These are phyloP conservation scores for Patagioenas fasciata DNA, from an alignment of 2,113 vertebrate species.

Conservation along the genomic window DNA sequence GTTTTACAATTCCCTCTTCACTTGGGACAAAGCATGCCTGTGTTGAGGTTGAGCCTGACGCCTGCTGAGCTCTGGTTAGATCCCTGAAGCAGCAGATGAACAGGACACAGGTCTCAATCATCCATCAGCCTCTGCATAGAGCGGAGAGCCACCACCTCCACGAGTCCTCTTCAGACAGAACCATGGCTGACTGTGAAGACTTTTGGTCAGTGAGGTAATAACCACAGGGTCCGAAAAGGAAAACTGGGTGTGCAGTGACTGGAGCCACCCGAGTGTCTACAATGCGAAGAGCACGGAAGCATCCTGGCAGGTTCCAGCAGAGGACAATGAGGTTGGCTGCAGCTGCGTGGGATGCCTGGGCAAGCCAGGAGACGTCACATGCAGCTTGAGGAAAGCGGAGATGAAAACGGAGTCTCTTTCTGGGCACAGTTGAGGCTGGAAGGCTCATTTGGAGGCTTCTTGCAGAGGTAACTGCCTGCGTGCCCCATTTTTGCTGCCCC, in stretches of 20 bases:
- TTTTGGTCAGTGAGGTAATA: constrained; percentile 42
- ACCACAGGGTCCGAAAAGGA: neutral
- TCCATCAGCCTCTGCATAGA: neutral
- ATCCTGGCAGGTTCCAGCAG: neutral
- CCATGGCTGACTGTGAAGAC: neutral
- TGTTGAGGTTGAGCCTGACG: neutral
- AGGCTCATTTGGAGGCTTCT: neutral
- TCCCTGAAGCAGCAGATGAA: neutral
- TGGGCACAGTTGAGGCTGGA: neutral
- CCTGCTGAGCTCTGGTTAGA: neutral
- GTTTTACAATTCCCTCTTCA: neutral
- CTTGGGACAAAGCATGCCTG: rapidly evolving
- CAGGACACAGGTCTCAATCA: neutral
- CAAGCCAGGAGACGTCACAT: neutral
- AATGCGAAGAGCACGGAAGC: neutral
- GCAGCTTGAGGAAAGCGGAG: neutral
- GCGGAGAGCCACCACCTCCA: neutral
- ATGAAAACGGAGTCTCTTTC: neutral
- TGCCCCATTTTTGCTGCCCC: neutral
- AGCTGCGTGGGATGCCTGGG: neutral
- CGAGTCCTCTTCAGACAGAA: neutral
- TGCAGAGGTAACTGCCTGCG: neutral
- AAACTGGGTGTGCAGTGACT: neutral
- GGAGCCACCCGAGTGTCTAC: rapidly evolving
- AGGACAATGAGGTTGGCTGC: neutral